These are phyloP conservation scores for Oryzias sinensis DNA, from an alignment of 2,797 vertebrate species.

Conservation along the genomic window DNA sequence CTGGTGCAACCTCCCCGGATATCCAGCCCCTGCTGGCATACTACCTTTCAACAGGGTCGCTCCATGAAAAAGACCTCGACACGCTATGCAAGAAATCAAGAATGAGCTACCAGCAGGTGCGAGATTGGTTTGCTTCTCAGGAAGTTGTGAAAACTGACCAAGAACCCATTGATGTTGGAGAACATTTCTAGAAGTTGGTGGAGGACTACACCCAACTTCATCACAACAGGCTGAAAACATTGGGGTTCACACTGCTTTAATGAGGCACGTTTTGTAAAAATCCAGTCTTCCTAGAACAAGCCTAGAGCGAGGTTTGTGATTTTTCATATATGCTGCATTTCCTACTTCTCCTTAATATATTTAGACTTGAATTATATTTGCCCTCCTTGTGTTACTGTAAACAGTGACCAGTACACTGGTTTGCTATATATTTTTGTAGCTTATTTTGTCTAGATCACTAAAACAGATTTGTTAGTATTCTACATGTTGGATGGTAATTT, in stretches of 20 bases:
- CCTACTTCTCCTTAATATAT: constrained; percentile 69
- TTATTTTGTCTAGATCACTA: constrained; percentile 63
- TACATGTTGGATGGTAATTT: constrained; percentile 69
- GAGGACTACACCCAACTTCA: constrained; percentile 33
- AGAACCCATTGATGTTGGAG: constrained; percentile 68
- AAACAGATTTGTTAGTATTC: constrained; percentile 55
- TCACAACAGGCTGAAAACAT: constrained; percentile 38
- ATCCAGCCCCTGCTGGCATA: constrained; percentile 79
- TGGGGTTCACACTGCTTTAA: constrained; percentile 72
- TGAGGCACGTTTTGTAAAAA: constrained; percentile 56
- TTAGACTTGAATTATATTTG: constrained; percentile 65
- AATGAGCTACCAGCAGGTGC: constrained; percentile 85
- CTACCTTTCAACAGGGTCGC: constrained; percentile 71
- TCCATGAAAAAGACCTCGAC: constrained; percentile 84
- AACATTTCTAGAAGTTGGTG: constrained; percentile 33
- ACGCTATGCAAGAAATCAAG: constrained; percentile 83
- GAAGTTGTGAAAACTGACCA: constrained; percentile 72
- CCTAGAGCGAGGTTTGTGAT: constrained; percentile 53
- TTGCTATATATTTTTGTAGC: constrained; percentile 59
- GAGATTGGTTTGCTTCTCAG: constrained; percentile 85
- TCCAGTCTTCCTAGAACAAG: constrained; percentile 65
- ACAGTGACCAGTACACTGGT: constrained; percentile 75
- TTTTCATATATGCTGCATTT: constrained; percentile 62
- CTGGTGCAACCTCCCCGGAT: constrained; percentile 63
- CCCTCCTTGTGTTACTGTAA: constrained; percentile 65